Base-by-base conservation (phyloP, 2,797 vertebrate genomes). In the Gila robusta region DNA sequence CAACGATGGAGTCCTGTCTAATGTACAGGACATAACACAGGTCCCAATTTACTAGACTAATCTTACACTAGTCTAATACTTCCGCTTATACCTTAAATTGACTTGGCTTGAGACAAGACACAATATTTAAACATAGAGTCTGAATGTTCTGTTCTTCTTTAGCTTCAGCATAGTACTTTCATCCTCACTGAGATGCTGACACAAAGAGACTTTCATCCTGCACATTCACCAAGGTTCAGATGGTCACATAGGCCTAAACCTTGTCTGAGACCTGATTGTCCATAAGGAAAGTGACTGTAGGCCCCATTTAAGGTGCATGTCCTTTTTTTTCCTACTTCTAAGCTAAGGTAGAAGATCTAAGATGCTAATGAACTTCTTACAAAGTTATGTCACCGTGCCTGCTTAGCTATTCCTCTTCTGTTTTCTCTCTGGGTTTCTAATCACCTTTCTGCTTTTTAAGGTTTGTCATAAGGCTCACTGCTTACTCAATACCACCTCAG, bases 281-380 rank as follows among this genome's bases (percentile, higher is more conserved):
- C 6, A 59, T 78, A 39, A 17, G 6, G 17, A 39, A 59, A 41
- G 19, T 5, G 5, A 71, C 21, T 16, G 6, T n/a, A 59, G 23
- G 28, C 49, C 54, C 16, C 35, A 62, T 39, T 47, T 66, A 4
- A 47, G 77, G 37, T 9, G 19, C 5, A 11, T 47, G n/a, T 28
- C 44, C n/a, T 28, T 44, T 5, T 32, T 47, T 79, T 44, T 44
- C 19, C 8, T 6, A 19, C 3, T 19, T 69, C 5, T 1, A 69
- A 19, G 17, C 66, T 62, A 26, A 64, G 9, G 5, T 54, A 26
- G 19, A n/a, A 16, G 32, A 59, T 78, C 21, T 17, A 59, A 44
- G 6, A 95, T 94, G 91, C 92, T 91, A 89, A 90, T 90, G 88
- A 84, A 64, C 56, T 93, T 96, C 94, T 96, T 95, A 93, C 91